Conservation (phyloP, 2,888 invertebrate species). For the Parapristionchus giblindavisi region DNA sequence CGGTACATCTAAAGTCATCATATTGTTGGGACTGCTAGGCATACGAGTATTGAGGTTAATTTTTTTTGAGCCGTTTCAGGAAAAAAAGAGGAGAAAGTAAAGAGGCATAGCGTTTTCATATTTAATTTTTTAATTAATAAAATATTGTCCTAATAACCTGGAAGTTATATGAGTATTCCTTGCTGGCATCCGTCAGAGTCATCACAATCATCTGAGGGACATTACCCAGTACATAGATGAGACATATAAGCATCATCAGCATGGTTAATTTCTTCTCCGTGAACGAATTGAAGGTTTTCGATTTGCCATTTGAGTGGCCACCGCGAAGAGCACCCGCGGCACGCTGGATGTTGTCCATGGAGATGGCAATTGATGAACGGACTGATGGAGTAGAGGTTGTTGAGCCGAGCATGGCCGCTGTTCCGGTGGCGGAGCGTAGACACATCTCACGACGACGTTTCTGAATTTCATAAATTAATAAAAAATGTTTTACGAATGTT, state of each 20-base stretch:
- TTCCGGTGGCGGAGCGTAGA: not conserved
- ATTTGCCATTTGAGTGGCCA: not conserved
- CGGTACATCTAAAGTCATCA: slow-evolving; percentile 61
- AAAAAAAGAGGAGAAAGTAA: not conserved
- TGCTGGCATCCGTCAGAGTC: slow-evolving; percentile 63
- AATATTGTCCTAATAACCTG: no score
- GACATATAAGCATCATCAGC: slow-evolving; percentile 65
- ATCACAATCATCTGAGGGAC: slow-evolving; percentile 67
- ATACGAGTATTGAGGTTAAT: no score
- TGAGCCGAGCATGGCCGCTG: not conserved
- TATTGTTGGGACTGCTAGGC: not conserved
- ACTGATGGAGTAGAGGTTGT: not conserved
- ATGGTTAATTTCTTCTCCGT: slow-evolving; percentile 67
- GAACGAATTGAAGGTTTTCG: slow-evolving; percentile 55
- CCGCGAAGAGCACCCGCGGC: not conserved
- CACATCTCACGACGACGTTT: slow-evolving; percentile 31
- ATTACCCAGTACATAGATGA: slow-evolving; percentile 67
- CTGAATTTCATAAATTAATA: no score
- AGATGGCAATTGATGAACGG: slow-evolving; percentile 21
- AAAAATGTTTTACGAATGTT: no score
- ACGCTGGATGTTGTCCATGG: not conserved
- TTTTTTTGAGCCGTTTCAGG: not conserved
- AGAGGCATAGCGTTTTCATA: not conserved
- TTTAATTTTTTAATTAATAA: not conserved
- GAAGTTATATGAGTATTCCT: slow-evolving; percentile 59